These are phyloP conservation scores for Erethizon dorsatum DNA, from an alignment of 2,797 vertebrate genomes.

Conservation along the genomic window DNA sequence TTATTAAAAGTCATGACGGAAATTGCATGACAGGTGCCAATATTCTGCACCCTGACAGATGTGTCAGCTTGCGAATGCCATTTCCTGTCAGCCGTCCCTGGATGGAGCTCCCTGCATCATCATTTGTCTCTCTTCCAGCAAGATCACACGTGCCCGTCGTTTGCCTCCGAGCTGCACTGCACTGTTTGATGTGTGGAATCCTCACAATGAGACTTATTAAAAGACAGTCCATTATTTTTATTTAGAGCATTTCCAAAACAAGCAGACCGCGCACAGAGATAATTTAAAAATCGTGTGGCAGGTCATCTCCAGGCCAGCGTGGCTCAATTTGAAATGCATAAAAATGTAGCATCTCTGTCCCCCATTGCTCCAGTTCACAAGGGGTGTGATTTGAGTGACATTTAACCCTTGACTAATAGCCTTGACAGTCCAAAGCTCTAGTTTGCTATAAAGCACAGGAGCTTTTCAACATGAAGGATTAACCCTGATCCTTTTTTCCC, in stretches of 20 bases:
- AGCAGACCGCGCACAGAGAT: constrained; percentile 89
- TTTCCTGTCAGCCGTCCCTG: constrained; percentile 92
- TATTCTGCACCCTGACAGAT: constrained; percentile 93
- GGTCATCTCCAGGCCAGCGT: constrained; percentile 91
- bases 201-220: constrained; percentile 93
- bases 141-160: constrained; percentile 91
- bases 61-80: constrained; percentile 90
- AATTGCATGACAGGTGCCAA: constrained; percentile 95
- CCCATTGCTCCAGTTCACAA: constrained; percentile 82
- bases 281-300: constrained; percentile 89
- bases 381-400: constrained; percentile 89
- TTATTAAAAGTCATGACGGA: constrained; percentile 95
- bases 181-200: constrained; percentile 91
- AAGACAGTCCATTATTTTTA: constrained; percentile 94
- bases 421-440: constrained; percentile 78
- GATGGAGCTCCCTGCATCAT: constrained; percentile 92
- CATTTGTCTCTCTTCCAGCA: constrained; percentile 92
- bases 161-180: constrained; percentile 91
- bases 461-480: constrained; percentile 84
- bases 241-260: constrained; percentile 93
- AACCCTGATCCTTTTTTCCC: constrained; percentile 79
- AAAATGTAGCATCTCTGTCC: constrained; percentile 84
- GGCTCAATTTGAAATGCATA: constrained; percentile 90
- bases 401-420: constrained; percentile 91
- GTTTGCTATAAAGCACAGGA: constrained; percentile 67